A percentile compares a stretch with the other conserved stretches of the same genome.
Evolutionary conservation across 2,113 vertebrate genomes (phyloP).

Genomic region (Megatriorchis doriae): DNA sequence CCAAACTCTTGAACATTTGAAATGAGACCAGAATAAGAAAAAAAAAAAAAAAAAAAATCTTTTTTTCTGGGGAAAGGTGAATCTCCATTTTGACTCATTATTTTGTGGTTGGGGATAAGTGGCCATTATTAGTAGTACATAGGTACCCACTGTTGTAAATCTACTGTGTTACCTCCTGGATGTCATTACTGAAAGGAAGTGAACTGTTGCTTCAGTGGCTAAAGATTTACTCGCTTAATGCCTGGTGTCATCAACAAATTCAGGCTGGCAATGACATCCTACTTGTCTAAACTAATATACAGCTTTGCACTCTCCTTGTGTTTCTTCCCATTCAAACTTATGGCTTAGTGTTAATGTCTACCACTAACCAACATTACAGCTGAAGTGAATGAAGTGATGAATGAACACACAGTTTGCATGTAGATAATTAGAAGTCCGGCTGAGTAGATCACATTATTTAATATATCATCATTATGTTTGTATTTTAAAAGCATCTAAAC

Average conservation of each 20-base stretch:
- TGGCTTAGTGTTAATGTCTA: neutral
- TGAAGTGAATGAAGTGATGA: neutral
- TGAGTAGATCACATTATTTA: neutral
- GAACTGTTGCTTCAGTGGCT: neutral
- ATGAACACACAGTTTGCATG: neutral
- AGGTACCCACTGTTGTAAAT: neutral
- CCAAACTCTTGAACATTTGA: neutral
- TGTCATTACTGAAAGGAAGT: neutral
- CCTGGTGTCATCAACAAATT: conserved; percentile 33
- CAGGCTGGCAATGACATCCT: conserved; percentile 18
- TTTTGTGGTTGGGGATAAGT: neutral
- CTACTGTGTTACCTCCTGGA: neutral
- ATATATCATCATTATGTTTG: neutral
- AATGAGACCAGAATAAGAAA: neutral
- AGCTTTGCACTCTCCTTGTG: neutral
- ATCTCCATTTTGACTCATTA: neutral
- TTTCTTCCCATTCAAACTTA: neutral
- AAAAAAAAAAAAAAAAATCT: too few species aligned
- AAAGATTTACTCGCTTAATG: conserved; percentile 26
- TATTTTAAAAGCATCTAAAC: neutral
- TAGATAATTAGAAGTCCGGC: neutral
- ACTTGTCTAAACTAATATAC: neutral
- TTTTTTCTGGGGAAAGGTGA: neutral
- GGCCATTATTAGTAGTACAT: neutral
- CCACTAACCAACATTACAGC: neutral